phyloP scores from a whole-genome alignment of 2,797 vertebrate species.

The Euthynnus affinis region DNA sequence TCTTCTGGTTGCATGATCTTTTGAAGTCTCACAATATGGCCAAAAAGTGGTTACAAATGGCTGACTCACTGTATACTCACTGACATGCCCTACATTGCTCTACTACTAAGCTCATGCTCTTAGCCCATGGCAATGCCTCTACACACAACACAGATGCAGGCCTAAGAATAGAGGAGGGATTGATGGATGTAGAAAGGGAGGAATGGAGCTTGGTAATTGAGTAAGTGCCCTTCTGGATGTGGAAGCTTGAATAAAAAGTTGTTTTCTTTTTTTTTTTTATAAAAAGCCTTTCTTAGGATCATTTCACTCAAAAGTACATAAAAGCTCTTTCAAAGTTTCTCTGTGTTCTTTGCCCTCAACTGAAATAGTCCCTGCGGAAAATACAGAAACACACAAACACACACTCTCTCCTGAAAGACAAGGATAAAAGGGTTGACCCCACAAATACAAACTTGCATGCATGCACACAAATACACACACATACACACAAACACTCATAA shows the following conservation, averaged over 20 bases:
- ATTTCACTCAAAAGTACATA: conserved; percentile 87
- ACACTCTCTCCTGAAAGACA: conserved; percentile 73
- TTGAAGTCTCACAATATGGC: conserved; percentile 65
- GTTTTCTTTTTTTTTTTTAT: conserved; percentile 46
- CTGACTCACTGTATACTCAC: conserved; percentile 74
- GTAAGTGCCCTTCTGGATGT: conserved; percentile 83
- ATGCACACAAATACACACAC: conserved; percentile 45
- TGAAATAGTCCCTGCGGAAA: conserved; percentile 82
- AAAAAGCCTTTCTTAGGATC: conserved; percentile 81
- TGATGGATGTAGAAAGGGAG: conserved; percentile 75
- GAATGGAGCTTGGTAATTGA: conserved; percentile 79
- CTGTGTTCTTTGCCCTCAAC: conserved; percentile 79
- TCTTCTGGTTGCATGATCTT: conserved; percentile 47
- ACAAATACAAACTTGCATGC: conserved; percentile 64
- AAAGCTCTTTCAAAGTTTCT: conserved; percentile 84
- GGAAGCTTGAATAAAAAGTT: conserved; percentile 77
- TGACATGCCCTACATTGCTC: conserved; percentile 75
- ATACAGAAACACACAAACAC: conserved; percentile 76
- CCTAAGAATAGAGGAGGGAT: conserved; percentile 80
- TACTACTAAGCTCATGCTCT: conserved; percentile 73
- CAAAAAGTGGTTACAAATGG: conserved; percentile 69
- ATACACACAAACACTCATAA: conserved; percentile 66
- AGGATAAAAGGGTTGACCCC: conserved; percentile 84
- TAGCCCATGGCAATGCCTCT: conserved; percentile 70
- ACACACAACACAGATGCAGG: conserved; percentile 70